Percentiles rank a stretch among this genome's conserved stretches.
Conservation (phyloP, 30 jellyfish, hydroid and myxozoan genomes). For the Turritopsis dohrnii region DNA sequence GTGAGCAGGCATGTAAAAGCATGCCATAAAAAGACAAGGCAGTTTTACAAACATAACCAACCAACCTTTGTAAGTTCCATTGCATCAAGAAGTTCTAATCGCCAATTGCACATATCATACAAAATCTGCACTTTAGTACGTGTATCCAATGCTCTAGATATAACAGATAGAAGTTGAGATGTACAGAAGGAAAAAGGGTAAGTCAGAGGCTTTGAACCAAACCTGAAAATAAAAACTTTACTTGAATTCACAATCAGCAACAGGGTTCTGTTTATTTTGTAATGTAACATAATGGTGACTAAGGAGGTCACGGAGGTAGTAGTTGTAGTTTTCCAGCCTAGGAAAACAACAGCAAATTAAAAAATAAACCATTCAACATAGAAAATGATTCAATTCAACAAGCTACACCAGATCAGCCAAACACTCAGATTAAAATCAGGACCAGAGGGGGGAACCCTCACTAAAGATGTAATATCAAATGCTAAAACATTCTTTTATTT, state of each 20-base stretch:
- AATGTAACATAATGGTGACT: conserved; percentile 57
- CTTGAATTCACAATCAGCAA: conserved; percentile 65
- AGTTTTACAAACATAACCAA: background rate
- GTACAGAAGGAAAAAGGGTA: background rate
- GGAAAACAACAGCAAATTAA: background rate
- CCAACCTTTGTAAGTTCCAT: conserved; percentile 81
- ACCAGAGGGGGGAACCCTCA: no score
- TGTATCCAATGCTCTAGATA: conserved; percentile 52
- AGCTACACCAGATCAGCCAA: no score
- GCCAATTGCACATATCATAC: conserved; percentile 86
- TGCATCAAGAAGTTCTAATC: conserved; percentile 78
- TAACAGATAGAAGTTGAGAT: background rate
- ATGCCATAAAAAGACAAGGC: no score
- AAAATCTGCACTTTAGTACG: conserved; percentile 58
- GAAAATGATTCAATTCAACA: no score
- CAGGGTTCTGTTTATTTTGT: conserved; percentile 69
- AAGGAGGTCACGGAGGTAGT: conserved; percentile 68
- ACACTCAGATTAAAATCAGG: no score
- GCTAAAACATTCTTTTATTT: no score
- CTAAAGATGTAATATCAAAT: no score
- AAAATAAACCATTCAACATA: no score
- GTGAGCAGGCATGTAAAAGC: no score
- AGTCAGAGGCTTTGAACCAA: no score
- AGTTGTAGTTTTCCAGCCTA: conserved; percentile 66
- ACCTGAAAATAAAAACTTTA: conserved; percentile 6